Evolutionary conservation across 2,888 invertebrate species (phyloP), one percentile per base, ranked within the genome.

Genomic region (Lysandra coridon): DNA sequence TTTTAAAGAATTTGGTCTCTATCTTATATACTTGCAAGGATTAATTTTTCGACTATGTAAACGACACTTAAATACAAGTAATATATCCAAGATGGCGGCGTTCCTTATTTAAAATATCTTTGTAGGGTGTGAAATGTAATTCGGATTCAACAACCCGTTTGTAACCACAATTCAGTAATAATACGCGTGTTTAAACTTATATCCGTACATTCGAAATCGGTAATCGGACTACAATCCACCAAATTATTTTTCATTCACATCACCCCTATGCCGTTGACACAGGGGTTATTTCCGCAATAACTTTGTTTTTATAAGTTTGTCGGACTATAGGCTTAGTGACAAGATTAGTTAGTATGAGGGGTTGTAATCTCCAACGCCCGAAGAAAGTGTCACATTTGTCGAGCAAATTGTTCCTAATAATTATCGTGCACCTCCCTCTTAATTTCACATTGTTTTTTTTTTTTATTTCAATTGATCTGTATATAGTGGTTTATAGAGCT

Each of bases 291-390:
- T 62, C 23, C 2, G 62, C 23, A 62, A 7, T 7, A n/a, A 7
- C 5, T 81, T 82, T 84, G 84, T 85, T 92, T 91, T 92, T 17
- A 4, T 0, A 57, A 57, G 1, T 57, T 57, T 17, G 57, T 92
- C 92, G 90, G 88, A 90, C 90, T 90, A 89, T 17, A 4, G 87
- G 89, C 89, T 90, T 91, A 89, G 90, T 90, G 92, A 92, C 91
- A 90, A 90, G 92, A 92, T 92, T 92, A 92, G 90, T 91, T 89
- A 90, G 89, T 87, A 90, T 89, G 89, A 87, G 85, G 84, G 86
- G 84, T 83, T 80, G 84, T 89, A 89, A 90, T 91, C 88, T 88
- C 81, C 82, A 85, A 86, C 85, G 85, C 84, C 86, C 84, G 86
- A 88, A 87, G 88, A 88, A 89, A 90, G 91, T 89, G 89, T 86